Percentiles rank a stretch among this genome's conserved stretches.
Evolutionary conservation across 1,140 invertebrate species (phyloP).

Genomic region (Temnothorax nylanderi): DNA sequence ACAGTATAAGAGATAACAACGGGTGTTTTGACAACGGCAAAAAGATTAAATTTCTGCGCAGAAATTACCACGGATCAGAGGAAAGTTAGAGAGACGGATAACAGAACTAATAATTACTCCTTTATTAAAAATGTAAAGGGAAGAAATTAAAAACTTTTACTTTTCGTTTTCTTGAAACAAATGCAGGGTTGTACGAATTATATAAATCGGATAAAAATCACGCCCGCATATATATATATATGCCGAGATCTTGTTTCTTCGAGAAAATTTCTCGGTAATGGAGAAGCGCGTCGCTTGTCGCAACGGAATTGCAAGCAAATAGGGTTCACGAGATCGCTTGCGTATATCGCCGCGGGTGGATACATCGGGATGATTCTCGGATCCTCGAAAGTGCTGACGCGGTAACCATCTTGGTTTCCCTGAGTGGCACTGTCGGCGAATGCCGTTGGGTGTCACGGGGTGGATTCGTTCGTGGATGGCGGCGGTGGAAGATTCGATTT

Average conservation of each 20-base stretch:
- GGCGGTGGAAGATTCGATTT: conserved; percentile 45
- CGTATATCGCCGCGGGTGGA: conserved; percentile 32
- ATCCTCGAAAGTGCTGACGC: conserved; percentile 69
- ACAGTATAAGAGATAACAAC: background rate
- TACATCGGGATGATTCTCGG: conserved; percentile 52
- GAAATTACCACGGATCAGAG: background rate
- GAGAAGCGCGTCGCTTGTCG: background rate
- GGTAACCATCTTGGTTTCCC: conserved; percentile 74
- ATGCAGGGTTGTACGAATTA: background rate
- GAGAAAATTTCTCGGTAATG: background rate
- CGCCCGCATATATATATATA: too few relatives aligned
- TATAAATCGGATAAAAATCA: background rate
- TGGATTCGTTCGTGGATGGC: conserved; percentile 48
- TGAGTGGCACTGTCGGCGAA: conserved; percentile 74
- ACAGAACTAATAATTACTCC: background rate
- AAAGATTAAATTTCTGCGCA: background rate
- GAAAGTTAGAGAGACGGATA: background rate
- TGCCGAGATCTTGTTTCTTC: background rate
- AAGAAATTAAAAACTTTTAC: background rate
- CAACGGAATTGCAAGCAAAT: conserved; percentile 23
- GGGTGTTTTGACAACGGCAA: background rate
- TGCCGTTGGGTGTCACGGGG: conserved; percentile 66
- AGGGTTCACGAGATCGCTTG: conserved; percentile 1
- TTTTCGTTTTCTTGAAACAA: background rate
- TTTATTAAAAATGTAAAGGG: background rate